Evolutionary conservation across 2,888 invertebrate genomes (phyloP), one percentile per base, ranked within the genome.

Genomic region (Homarus gammarus): DNA sequence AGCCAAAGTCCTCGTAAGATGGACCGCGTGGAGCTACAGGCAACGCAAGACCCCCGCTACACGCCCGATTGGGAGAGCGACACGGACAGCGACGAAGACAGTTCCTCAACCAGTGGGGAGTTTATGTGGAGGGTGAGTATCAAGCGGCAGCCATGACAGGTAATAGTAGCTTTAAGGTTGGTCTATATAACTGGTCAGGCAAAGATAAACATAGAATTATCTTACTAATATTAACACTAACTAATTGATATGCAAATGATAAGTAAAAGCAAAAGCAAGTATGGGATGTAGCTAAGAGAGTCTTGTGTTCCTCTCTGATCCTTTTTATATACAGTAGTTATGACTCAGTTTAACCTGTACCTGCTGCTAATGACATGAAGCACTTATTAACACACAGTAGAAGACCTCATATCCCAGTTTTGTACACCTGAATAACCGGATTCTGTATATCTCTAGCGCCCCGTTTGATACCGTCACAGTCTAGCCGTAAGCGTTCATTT

Each of bases 41-140:
- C 15, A 2, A 64, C 70, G 1, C 51, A 68, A 15, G 90, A 86
- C 12, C 82, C 81, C 22, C 38, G 90, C 5, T 95, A 95, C 87
- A 95, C 95, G 68, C 95, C 96, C 92, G 96, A 96, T 93, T 96
- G 96, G 96, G 96, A 96, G 93, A 96, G 96, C 94, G 96, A 96
- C 92, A 95, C 95, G 12, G 96, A 93, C n/a, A 92, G 89, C 68
- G 91, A 92, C 51, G 93, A 92, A 2, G 92, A 92, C 51, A 93
- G 92, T 64, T 96, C 96, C 51, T 96, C 96, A 10, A 96, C 96
- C 8, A 96, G 96, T 91, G 96, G 96, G 15, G 96, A 97, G 94
- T 97, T 97, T 93, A 96, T 96, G 90, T 97, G 96, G 96, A 96
- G 96, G 96, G 96, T 96, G 93, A 93, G 94, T 93, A 95, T 95